Evolutionary conservation across 2,888 invertebrate genomes (phyloP).

Genomic region (Pristionchus entomophagus): DNA sequence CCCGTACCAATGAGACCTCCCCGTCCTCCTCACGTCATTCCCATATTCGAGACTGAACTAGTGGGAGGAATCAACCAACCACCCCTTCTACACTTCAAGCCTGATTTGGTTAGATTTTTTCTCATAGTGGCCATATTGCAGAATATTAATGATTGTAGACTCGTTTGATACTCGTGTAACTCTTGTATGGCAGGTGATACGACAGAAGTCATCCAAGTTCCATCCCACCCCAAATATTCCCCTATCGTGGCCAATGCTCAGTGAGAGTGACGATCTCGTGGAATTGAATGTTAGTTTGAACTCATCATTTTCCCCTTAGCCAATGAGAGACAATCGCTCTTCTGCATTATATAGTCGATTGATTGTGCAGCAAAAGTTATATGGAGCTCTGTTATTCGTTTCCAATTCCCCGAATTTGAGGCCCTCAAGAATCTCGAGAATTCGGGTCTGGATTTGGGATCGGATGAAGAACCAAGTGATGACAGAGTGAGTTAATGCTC

Average conservation of each 20-base stretch:
- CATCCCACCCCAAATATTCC: neutral
- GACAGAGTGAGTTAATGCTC: neutral
- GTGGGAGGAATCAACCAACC: slow-evolving; percentile 17
- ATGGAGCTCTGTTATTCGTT: no score
- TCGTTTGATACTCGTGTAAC: neutral
- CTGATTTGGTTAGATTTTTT: slow-evolving; percentile 19
- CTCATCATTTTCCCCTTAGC: neutral
- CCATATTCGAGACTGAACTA: neutral
- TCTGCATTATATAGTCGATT: no score
- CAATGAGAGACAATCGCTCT: no score
- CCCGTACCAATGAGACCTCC: neutral
- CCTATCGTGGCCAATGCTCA: neutral
- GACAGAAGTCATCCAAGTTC: neutral
- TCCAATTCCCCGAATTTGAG: neutral
- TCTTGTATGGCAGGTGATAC: neutral
- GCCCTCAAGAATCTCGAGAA: neutral
- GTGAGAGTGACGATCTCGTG: neutral
- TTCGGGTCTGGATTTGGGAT: neutral
- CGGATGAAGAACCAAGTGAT: slow-evolving; percentile 37
- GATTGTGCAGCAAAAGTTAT: no score
- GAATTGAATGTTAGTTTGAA: neutral
- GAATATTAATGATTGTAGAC: neutral
- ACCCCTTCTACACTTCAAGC: neutral
- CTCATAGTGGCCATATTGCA: no score
- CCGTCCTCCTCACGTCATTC: neutral